phyloP scores from a whole-genome alignment of 92 coral and sea anemone genomes.

The Parazoanthus darwini region DNA sequence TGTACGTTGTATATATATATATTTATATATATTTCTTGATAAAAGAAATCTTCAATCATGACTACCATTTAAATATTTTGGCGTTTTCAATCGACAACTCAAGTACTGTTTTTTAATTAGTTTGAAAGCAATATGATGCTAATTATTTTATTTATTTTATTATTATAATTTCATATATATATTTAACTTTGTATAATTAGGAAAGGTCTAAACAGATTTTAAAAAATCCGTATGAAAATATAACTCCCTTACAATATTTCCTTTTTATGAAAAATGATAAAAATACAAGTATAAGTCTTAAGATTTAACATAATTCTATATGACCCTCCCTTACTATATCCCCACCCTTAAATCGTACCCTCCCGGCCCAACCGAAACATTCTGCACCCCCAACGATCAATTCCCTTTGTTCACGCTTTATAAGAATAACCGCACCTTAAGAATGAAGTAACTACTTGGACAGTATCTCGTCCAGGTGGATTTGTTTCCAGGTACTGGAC shows the following conservation, averaged over 20 bases:
- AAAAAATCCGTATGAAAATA: neutral
- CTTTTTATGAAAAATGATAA: too few relatives aligned
- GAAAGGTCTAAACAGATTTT: neutral
- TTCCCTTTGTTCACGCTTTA: too few relatives aligned
- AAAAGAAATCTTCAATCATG: conserved; percentile 1
- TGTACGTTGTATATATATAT: conserved; percentile 1
- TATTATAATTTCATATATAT: neutral
- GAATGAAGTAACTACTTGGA: conserved; percentile 68
- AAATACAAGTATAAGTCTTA: too few relatives aligned
- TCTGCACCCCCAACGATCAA: too few relatives aligned
- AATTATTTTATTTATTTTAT: neutral
- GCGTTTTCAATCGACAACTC: neutral
- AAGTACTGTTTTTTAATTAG: neutral
- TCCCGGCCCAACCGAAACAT: neutral
- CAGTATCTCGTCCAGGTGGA: conserved; percentile 66
- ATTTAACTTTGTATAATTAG: neutral
- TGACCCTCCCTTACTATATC: neutral
- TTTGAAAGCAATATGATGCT: conserved; percentile 17
- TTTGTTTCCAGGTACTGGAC: conserved; percentile 70
- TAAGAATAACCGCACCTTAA: conserved; percentile 35
- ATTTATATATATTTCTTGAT: conserved; percentile 2
- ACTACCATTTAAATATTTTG: conserved; percentile 3
- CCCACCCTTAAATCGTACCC: neutral
- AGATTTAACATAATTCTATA: too few relatives aligned
- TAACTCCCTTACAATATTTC: neutral